Base-by-base conservation (phyloP, 2,113 vertebrate species). In the human region DNA sequence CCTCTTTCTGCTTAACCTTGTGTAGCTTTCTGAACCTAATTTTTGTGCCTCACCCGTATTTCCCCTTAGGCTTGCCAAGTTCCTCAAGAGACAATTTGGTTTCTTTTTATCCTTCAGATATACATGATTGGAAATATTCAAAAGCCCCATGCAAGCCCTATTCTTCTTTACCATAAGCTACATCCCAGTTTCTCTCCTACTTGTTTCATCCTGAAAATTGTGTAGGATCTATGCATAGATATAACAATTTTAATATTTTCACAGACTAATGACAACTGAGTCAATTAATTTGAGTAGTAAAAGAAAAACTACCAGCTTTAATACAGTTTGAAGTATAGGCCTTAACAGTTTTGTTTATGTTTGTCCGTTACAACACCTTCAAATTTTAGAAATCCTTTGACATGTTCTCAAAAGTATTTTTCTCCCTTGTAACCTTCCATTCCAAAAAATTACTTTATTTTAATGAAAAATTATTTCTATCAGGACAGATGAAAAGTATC, bases 401-500 rank as follows among this genome's bases (percentile, higher is more conserved):
- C 73, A 92, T 7, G 90, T n/a, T 59, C 90, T 97, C 30, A 96
- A 89, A 94, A 91, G 57, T 45, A 72, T 20, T 79, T 87, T 90
- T 81, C 30, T 61, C n/a, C 7, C 94, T 87, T 68, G 14, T 32
- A 92, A 78, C 7, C 22, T 94, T 95, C 82, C 93, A 55, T 43
- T 38, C 32, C 83, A 91, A 93, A 87, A 76, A 12, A 38, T 64
- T 52, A 73, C 81, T 80, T 75, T 40, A 78, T 45, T 83, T 91
- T 89, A 79, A 43, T 75, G 45, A 72, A 55, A 84, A 97, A 81
- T 73, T 64, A 80, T 91, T 96, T 95, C 61, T 11, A 8, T 48
- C 90, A 57, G 70, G 80, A 94, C 97, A 99, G 97, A 98, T 90
- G 81, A 98, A 98, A 98, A 52, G 25, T 95, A 91, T 97, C 96